Evolutionary conservation across 2,888 invertebrate species (phyloP).

Genomic region (Andrena haemorrhoa): DNA sequence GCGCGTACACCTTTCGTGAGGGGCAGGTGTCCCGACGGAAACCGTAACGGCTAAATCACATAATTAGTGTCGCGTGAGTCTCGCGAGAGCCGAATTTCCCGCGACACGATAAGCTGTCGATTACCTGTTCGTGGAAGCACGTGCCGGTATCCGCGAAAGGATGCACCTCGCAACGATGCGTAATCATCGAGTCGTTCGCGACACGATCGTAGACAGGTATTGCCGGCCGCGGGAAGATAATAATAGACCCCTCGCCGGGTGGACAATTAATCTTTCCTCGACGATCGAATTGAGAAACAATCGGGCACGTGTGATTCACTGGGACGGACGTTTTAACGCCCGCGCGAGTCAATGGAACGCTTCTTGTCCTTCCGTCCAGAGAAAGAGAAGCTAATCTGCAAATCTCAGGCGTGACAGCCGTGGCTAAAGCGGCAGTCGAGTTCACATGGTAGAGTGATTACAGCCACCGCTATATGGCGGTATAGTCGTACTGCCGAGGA

Average conservation of each 20-base stretch:
- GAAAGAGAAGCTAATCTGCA: background rate
- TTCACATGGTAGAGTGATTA: background rate
- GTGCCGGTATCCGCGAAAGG: conserved; percentile 52
- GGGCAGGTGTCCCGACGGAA: conserved; percentile 47
- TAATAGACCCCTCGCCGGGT: conserved; percentile 4
- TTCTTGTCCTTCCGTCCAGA: background rate
- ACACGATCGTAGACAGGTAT: conserved; percentile 35
- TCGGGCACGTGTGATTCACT: background rate
- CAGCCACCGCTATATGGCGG: background rate
- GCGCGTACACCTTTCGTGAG: conserved; percentile 38
- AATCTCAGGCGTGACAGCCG: background rate
- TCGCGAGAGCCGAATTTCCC: conserved; percentile 1
- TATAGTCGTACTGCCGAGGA: conserved; percentile 8
- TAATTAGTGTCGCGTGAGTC: conserved; percentile 60
- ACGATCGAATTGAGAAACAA: background rate
- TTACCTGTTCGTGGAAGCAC: conserved; percentile 39
- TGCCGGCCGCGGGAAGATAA: conserved; percentile 19
- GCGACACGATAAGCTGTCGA: conserved; percentile 28
- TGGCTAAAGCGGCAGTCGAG: background rate
- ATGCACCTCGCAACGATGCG: conserved; percentile 46
- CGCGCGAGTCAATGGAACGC: background rate
- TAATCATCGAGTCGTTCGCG: conserved; percentile 53
- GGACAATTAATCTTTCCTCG: background rate
- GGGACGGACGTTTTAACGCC: background rate
- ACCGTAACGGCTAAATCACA: conserved; percentile 61